Evolutionary conservation across 1,140 invertebrate species (phyloP).

Genomic region (Gonatopus flavifemur): DNA sequence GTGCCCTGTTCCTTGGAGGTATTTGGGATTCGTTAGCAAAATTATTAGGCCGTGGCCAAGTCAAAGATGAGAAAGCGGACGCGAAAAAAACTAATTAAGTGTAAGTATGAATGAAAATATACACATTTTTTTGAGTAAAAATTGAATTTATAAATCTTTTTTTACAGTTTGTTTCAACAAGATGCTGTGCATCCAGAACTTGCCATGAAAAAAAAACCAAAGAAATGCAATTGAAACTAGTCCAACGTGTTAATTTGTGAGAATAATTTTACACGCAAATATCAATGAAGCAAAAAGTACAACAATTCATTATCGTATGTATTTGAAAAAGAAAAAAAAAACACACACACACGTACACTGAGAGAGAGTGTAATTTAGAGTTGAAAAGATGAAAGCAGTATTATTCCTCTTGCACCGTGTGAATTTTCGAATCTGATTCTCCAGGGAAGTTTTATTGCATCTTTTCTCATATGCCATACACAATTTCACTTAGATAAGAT

Average conservation of each 20-base stretch:
- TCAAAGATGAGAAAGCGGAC: slow-evolving; percentile 76
- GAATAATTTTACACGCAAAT: slow-evolving; percentile 5
- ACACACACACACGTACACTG: slow-evolving; percentile 16
- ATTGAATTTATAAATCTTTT: slow-evolving; percentile 1
- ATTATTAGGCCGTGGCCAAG: slow-evolving; percentile 75
- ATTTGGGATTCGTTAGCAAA: slow-evolving; percentile 95
- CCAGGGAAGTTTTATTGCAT: no score
- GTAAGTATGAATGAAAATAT: slow-evolving; percentile 1
- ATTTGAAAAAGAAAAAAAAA: background rate
- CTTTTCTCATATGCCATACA: no score
- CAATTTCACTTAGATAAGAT: no score
- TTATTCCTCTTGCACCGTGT: no score
- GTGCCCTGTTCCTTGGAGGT: slow-evolving; percentile 95
- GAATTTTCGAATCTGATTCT: no score
- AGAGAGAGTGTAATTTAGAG: slow-evolving; percentile 6
- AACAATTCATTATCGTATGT: slow-evolving; percentile 21
- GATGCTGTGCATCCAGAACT: background rate
- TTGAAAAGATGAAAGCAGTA: slow-evolving; percentile 18
- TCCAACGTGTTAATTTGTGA: no score
- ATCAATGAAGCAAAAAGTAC: slow-evolving; percentile 22
- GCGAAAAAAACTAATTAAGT: slow-evolving; percentile 77
- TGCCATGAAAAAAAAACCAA: slow-evolving; percentile 8
- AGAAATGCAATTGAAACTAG: slow-evolving; percentile 16
- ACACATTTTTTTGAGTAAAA: background rate
- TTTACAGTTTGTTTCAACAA: no score